Evolutionary conservation across 2,113 vertebrate genomes (phyloP).

Genomic region (Leuciscus idus): DNA sequence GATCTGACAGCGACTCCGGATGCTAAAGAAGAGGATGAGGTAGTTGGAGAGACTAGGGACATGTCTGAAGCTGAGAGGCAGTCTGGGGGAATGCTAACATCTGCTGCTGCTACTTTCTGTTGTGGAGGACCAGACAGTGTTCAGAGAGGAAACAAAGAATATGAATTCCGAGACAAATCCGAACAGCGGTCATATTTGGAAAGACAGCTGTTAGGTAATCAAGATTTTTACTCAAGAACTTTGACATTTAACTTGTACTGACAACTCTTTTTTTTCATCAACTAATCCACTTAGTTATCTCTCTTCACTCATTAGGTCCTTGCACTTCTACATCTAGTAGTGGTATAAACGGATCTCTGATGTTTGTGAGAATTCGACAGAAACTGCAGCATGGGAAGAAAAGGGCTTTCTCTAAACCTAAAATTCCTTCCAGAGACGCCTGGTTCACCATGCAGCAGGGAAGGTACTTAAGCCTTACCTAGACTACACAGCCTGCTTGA

Average conservation of each 20-base stretch:
- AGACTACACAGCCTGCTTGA: neutral
- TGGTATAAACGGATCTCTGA: constrained; percentile 62
- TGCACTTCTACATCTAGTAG: constrained; percentile 53
- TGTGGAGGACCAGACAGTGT: constrained; percentile 67
- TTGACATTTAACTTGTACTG: neutral
- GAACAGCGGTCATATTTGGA: constrained; percentile 39
- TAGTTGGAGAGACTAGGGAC: constrained; percentile 61
- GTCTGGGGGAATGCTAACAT: constrained; percentile 58
- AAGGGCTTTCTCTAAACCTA: constrained; percentile 50
- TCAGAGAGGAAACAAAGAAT: neutral
- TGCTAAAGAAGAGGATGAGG: constrained; percentile 54
- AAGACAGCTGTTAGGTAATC: constrained; percentile 61
- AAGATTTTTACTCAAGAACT: neutral
- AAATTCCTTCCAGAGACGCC: constrained; percentile 64
- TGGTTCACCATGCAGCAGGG: constrained; percentile 78
- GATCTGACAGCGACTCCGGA: constrained; percentile 49
- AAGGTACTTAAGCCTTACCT: constrained; percentile 63
- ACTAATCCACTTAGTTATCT: neutral
- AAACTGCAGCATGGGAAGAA: constrained; percentile 65
- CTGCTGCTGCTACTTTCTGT: constrained; percentile 69
- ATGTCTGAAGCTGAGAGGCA: constrained; percentile 62
- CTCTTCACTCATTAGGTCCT: neutral
- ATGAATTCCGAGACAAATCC: constrained; percentile 17
- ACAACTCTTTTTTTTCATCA: neutral
- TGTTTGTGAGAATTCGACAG: constrained; percentile 78